These are phyloP conservation scores for Oophaga sylvatica DNA, from an alignment of 2,797 vertebrate genomes.

Conservation along the genomic window DNA sequence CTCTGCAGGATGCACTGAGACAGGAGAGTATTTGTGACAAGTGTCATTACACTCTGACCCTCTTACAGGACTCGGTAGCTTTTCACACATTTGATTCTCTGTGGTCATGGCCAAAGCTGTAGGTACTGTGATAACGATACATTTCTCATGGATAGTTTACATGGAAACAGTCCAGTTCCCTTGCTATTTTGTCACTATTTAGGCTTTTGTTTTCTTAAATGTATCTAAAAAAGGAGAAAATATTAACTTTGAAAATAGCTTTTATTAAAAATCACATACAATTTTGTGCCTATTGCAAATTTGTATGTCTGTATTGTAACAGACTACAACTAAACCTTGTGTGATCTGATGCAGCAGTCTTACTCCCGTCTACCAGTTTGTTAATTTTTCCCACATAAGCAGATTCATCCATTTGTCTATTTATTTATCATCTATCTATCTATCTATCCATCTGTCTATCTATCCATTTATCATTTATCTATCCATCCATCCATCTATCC, in stretches of 20 bases:
- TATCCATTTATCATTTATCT: no score
- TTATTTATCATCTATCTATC: not conserved
- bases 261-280: not conserved
- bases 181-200: not conserved
- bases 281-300: not conserved
- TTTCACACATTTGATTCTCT: conserved; percentile 24
- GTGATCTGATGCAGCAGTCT: not conserved
- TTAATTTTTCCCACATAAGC: not conserved
- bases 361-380: not conserved
- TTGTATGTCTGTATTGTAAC: not conserved
- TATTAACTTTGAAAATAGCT: not conserved
- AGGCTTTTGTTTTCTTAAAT: not conserved
- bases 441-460: no score
- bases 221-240: not conserved
- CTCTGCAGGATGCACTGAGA: not conserved
- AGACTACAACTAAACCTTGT: not conserved
- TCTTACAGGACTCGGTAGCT: not conserved
- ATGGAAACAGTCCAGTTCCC: not conserved
- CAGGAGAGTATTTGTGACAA: conserved; percentile 21
- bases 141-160: not conserved
- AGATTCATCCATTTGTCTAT: not conserved
- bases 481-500: no score
- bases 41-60: conserved; percentile 10
- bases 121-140: not conserved
- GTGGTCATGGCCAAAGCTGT: not conserved